Evolutionary conservation across 2,113 vertebrate species (phyloP), one percentile per base, ranked within the genome.

Genomic region (Cairina moschata): DNA sequence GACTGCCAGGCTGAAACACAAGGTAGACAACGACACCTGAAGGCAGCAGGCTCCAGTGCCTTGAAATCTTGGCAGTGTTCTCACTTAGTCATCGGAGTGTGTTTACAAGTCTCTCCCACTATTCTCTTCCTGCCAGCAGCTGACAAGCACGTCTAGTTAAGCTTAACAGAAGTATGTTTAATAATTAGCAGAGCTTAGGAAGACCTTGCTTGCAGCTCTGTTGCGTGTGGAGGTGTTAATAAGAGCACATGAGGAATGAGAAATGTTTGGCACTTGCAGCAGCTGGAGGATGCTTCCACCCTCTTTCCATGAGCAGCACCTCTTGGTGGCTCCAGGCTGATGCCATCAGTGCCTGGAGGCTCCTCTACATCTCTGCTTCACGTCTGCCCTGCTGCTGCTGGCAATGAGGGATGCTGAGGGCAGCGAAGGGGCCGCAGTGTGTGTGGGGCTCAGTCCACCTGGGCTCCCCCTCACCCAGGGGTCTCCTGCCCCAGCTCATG

Each of bases 21-120:
- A 48, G 74, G 89, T 31, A 76, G 17, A 96, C 91, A 80, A 94
- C 71, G 94, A 95, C 95, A 92, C 95, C 96, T 91, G 91, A 96
- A 95, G 95, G 94, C 87, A 73, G 85, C 62, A 25, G 62, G 72
- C 63, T 65, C 87, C 5, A 13, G 62, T 1, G 62, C 91, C 55
- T 28, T 68, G 75, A 22, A 59, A n/a, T 62, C 83, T 9, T 69
- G 96, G 86, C 95, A 84, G 3, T 9, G 68, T 68, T 92, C 69
- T 52, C 82, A 62, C 91, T 76, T 56, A 90, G 67, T 63, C 93
- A 93, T 25, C 63, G 34, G 46, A 32, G 76, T 11, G 72, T 84
- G 77, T 74, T 94, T 81, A 26, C 86, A 23, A 20, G 86, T 77
- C 94, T 90, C 93, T 90, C 75, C 85, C 87, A 56, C 90, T 34